Conservation (phyloP, 2,113 vertebrate genomes). For the Atrichornis clamosus region DNA sequence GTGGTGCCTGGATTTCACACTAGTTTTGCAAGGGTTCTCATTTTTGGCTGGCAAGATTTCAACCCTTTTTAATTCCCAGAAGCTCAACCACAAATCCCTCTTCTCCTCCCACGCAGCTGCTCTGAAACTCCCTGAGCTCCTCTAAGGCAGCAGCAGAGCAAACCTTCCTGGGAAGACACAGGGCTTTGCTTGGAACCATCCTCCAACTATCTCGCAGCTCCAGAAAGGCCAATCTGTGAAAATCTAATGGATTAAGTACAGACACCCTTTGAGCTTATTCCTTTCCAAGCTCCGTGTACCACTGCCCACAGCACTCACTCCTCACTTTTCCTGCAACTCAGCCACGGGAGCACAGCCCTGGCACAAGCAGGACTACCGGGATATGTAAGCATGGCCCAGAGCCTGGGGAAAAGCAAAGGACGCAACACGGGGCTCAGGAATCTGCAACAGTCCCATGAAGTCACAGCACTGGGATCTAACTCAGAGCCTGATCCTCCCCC, state of each 20-base stretch:
- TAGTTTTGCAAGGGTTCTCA: background rate
- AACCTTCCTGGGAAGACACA: background rate
- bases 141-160: background rate
- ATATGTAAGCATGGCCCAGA: too few relatives aligned
- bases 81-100: conserved; percentile 46
- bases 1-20: background rate
- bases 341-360: background rate
- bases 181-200: background rate
- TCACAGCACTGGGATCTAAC: background rate
- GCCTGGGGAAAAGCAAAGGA: background rate
- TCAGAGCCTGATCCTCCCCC: background rate
- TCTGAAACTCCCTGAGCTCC: background rate
- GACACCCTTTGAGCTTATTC: background rate
- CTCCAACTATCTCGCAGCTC: background rate
- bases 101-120: conserved; percentile 23
- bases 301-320: background rate
- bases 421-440: accelerated
- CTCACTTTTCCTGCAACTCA: background rate
- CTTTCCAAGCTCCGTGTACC: background rate
- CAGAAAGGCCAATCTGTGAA: background rate
- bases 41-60: conserved; percentile 30
- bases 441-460: background rate
- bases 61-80: conserved; percentile 43
- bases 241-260: background rate
- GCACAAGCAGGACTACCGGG: background rate